Conservation (phyloP, 2,113 vertebrate genomes). For the Rattus norvegicus region GRCr8 NC_086019.1:189286501-189287000, state of each 20-base stretch:
- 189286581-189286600: neutral
- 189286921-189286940: neutral
- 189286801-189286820: neutral
- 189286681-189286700: neutral
- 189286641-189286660: neutral
- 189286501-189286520: neutral
- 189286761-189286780: neutral
- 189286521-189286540: neutral
- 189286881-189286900: neutral
- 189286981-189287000: neutral
- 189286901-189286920: neutral
- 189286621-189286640: neutral
- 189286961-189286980: neutral
- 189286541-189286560: neutral
- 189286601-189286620: neutral
- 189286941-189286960: neutral
- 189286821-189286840: neutral
- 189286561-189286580: neutral
- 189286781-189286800: neutral
- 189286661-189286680: neutral
- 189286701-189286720: neutral
- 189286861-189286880: neutral
- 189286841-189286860: neutral
- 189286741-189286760: neutral
- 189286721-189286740: neutral